Evolutionary conservation across 2,888 invertebrate species (phyloP), one percentile per base, ranked within the genome.

Genomic region (Drosophila buzzatii): DNA sequence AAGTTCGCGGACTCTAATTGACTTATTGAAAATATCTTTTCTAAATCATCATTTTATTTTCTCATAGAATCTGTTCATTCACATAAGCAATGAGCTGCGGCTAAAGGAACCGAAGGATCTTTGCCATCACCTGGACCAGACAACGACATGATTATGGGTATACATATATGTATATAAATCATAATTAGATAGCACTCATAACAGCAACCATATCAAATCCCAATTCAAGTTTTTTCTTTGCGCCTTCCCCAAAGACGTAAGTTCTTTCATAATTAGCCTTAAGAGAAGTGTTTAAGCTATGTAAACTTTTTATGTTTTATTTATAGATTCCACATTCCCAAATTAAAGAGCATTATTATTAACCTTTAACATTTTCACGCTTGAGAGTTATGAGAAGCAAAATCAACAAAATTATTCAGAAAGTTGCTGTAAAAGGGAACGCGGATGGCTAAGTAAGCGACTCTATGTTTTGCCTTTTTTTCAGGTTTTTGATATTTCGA

Each of bases 331-430:
- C 57, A 51, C 53, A 64, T 70, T 77, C 64, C 56, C n/a, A 44
- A 70, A 73, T 76, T 81, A 73, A 79, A 77, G 60, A 77, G 70
- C 83, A 70, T 88, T 83, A 80, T 82, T 82, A 85, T 82, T 88
- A 82, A 88, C 88, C 86, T 83, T 82, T 82, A 84, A 69, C 86
- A 88, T 86, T 86, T 86, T 88, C 84, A 86, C 82, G 86, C 86
- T 79, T 84, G 77, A 72, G 57, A 59, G 51, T 72, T 68, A 71
- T 89, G 85, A 73, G 89, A 86, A 84, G n/a, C 44, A 60, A 60
- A 56, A 55, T 37, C 58, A 37, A 64, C 39, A 80, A 70, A 73
- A 73, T 67, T 69, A 66, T 73, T 44, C 63, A 63, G 52, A 41
- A 65, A 60, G 27, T 60, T 23, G 20, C 51, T 67, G 61, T 60